A percentile compares a stretch with the other conserved stretches of the same genome.
Conservation (phyloP, 2,888 invertebrate species). For the Clostera curtula region DNA sequence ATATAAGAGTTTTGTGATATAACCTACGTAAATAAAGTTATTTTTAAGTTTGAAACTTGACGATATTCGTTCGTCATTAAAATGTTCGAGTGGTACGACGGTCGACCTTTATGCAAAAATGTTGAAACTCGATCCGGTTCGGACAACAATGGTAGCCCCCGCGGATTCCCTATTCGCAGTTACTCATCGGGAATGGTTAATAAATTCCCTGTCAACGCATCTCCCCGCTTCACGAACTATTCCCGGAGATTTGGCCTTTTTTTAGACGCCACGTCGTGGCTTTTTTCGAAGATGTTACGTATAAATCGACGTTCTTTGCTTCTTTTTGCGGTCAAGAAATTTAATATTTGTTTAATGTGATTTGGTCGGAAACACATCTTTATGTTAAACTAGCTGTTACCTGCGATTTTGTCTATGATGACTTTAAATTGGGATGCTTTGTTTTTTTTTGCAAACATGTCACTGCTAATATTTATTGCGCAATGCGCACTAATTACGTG, state of each 20-base stretch:
- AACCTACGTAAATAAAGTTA: no score
- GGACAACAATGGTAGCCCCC: constrained; percentile 19
- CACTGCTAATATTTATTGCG: no score
- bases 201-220: constrained; percentile 68
- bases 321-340: constrained; percentile 10
- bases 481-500: no score
- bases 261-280: constrained; percentile 12
- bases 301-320: constrained; percentile 21
- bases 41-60: no score
- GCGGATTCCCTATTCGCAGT: constrained; percentile 46
- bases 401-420: no score
- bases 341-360: constrained; percentile 6
- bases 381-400: not conserved
- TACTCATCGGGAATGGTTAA: constrained; percentile 66
- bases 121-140: constrained; percentile 2
- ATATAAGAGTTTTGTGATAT: no score
- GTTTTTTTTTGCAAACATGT: no score
- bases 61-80: no score
- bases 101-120: constrained; percentile 1
- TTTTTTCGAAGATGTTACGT: constrained; percentile 18
- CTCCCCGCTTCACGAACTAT: constrained; percentile 48
- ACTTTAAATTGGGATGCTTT: no score
- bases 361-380: not conserved
- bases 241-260: constrained; percentile 36
- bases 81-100: not conserved